phyloP scores from a whole-genome alignment of 2,888 invertebrate genomes.

The Exocentrus adspersus region DNA sequence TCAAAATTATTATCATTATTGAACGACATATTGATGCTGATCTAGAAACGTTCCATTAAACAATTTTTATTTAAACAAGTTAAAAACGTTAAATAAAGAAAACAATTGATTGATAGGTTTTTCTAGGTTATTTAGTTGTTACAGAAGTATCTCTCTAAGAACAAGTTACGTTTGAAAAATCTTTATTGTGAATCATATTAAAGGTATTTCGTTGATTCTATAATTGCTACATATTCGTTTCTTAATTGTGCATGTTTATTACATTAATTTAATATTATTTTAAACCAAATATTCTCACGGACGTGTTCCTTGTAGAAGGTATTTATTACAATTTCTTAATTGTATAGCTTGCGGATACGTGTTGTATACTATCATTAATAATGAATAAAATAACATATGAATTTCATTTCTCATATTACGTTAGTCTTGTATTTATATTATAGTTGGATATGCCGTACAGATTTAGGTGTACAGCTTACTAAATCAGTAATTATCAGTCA shows the following conservation, averaged over 20 bases:
- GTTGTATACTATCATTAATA: conserved; percentile 10
- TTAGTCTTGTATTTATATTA: background rate
- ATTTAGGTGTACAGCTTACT: too few species aligned
- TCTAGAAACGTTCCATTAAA: too few species aligned
- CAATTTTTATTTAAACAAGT: too few species aligned
- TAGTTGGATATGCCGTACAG: too few species aligned
- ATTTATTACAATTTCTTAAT: conserved; percentile 17
- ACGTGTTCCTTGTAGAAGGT: background rate
- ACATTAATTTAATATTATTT: conserved; percentile 6
- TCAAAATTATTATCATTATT: background rate
- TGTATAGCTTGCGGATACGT: background rate
- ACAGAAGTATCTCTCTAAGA: too few species aligned
- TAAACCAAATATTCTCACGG: conserved; percentile 15
- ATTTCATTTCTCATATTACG: conserved; percentile 14
- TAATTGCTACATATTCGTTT: conserved; percentile 8
- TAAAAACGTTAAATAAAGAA: too few species aligned
- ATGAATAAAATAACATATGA: conserved; percentile 1
- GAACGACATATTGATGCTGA: too few species aligned
- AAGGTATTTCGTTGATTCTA: background rate
- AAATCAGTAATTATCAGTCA: too few species aligned
- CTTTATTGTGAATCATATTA: background rate
- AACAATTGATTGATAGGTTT: too few species aligned
- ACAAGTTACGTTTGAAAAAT: too few species aligned
- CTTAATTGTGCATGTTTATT: conserved; percentile 11
- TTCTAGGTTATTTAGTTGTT: too few species aligned